Evolutionary conservation across 2,113 vertebrate genomes (phyloP).

Genomic region (Oryzias celebensis): DNA sequence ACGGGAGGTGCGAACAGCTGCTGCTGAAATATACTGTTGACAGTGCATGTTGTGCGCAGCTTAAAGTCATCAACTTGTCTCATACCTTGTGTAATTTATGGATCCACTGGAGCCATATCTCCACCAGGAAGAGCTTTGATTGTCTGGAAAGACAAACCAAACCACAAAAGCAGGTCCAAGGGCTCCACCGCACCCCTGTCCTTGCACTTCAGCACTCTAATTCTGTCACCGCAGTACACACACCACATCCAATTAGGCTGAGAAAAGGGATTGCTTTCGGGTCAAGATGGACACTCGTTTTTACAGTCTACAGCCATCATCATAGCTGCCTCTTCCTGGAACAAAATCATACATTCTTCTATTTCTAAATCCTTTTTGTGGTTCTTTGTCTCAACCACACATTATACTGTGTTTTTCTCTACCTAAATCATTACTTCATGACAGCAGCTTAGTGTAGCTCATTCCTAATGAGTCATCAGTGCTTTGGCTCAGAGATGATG

Average conservation of each 20-base stretch:
- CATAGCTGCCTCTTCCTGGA: conserved; percentile 15
- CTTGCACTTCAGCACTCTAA: conserved; percentile 40
- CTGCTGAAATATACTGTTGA: conserved; percentile 47
- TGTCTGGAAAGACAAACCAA: conserved; percentile 28
- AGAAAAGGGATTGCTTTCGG: conserved; percentile 49
- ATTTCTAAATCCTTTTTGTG: conserved; percentile 1
- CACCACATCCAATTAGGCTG: conserved; percentile 57
- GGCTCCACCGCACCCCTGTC: conserved; percentile 8
- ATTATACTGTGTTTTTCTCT: conserved; percentile 6
- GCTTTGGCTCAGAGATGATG: conserved; percentile 32
- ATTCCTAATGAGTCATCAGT: conserved; percentile 54
- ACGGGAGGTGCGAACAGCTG: conserved; percentile 38
- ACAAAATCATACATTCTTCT: conserved; percentile 17
- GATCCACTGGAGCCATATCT: conserved; percentile 18
- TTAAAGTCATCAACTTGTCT: conserved; percentile 44
- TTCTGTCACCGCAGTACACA: conserved; percentile 50
- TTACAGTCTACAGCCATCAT: conserved; percentile 10
- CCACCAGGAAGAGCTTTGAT: conserved; percentile 17
- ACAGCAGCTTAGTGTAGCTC: conserved; percentile 31
- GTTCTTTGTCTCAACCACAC: not conserved
- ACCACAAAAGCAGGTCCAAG: conserved; percentile 30
- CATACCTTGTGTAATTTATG: conserved; percentile 43
- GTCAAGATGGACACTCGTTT: conserved; percentile 47
- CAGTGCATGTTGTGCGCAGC: conserved; percentile 14
- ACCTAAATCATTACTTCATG: conserved; percentile 42